Evolutionary conservation across 2,797 vertebrate species (phyloP), one percentile per base, ranked within the genome.

Genomic region (Tenualosa ilisha): DNA sequence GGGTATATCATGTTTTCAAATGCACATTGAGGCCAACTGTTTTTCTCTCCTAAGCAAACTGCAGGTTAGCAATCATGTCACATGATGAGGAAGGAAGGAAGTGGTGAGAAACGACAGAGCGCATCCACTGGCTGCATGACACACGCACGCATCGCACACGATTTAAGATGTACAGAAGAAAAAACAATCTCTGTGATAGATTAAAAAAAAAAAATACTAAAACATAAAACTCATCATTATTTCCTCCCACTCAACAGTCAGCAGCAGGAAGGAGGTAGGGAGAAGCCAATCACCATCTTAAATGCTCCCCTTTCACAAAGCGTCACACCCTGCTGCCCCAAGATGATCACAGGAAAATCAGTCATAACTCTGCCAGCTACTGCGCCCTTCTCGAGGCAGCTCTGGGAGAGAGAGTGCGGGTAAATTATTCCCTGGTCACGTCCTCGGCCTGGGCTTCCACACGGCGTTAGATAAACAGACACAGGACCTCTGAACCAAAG

Each of bases 1-100:
- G 8, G 40, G 46, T 79, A 13, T 43, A 43, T 37, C 5, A 15
- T 13, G 6, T 4, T 79, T 79, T 79, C 37, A 79, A 79, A 43
- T 43, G 37, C 20, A 22, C 72, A 79, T 8, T 22, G 72, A 20
- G 68, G 72, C 37, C 20, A 20, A 20, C 40, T 43, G 40, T 46
- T 46, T 43, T 22, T 17, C 40, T 22, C 37, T 79, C 12, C 40
- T 79, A 43, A 79, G 40, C 72, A 7, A 2, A 22, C 37, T 20
- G 72, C 72, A 79, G 17, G 43, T 43, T 43, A 79, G 40, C 15
- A 79, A 46, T 6, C 22, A 79, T 40, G 50, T 89, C 81, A 79
- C 83, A 81, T 81, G 85, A 83, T 53, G 86, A 84, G 83, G 63
- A 88, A 89, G 92, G 93, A 92, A 95, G 94, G 94, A 95, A 93